Evolutionary conservation across 2,113 vertebrate species (phyloP), one percentile per base, ranked within the genome.

Genomic region (Cyprinodon tularosa): DNA sequence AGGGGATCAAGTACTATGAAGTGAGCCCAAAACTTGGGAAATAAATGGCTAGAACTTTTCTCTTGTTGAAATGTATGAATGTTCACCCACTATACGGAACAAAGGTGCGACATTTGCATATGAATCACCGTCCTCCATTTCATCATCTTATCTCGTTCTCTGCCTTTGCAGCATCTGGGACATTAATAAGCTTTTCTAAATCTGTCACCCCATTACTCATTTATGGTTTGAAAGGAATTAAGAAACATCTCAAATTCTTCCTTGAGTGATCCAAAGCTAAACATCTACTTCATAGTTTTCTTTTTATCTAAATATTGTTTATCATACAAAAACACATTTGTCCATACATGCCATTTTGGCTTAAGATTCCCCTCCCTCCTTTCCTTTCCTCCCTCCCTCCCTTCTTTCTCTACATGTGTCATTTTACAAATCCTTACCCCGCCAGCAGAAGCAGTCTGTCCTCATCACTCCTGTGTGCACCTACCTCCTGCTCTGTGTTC

Each of bases 341-440:
- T 61, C 65, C 9, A 68, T 48, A 20, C 45, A 15, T 86, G 68
- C 71, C 50, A 66, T 13, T 80, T 39, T 71, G 62, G 62, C 68
- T 64, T 40, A 8, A 15, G 81, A 50, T 80, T 74, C 78, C 85
- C 77, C 78, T 83, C 86, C 77, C 80, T 66, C 76, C 57, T 44
- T 47, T 62, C 75, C 83, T 62, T 72, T 50, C 68, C 22, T 15
- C 67, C 8, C 15, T 15, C 62, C 6, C 64, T 42, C 72, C 40
- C 74, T 44, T 62, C 57, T 53, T 64, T 29, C 66, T 66, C 76
- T 68, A 15, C 78, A 86, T 84, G 85, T 88, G 82, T 88, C 82
- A 81, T 82, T 84, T 77, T 66, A 38, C 78, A 84, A 77, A 74
- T 90, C 85, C 82, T 83, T 75, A 14, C 76, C 66, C 74, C 42